Evolutionary conservation across 2,797 vertebrate genomes (phyloP), one percentile per base, ranked within the genome.

Genomic region (Anolis apletophallus): DNA sequence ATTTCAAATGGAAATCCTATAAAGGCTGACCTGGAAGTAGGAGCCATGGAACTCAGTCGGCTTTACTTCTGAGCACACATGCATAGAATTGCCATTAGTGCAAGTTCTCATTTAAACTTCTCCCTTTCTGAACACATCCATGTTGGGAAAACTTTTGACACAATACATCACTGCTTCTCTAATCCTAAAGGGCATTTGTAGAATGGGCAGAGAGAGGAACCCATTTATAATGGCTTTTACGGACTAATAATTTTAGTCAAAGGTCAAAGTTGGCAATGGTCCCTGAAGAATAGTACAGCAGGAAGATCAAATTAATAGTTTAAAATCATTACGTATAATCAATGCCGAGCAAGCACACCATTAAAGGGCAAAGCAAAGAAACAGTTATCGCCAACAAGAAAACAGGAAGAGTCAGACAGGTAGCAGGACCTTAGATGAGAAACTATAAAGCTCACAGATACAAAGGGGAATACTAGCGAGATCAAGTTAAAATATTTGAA

Each of bases 151-250:
- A 92, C 91, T 95, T 93, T 93, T 94, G 93, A 93, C 88, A 92
- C 80, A 82, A 92, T 93, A 93, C 88, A 94, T 90, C 91, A 96
- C 90, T 90, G 81, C 88, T 91, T 88, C 90, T 89, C 61, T 84
- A 91, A 95, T 91, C 92, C 93, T 93, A 95, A 92, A 95, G 91
- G 93, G 94, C 88, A 92, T 90, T 94, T 94, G 92, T 86, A 80
- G 73, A 92, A 92, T 67, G 14, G 93, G 83, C 83, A 93, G 50
- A 88, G 95, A 90, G 14, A 92, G 61, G 85, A 93, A 89, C 64
- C 86, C 72, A 90, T 93, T 92, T 93, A 89, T 91, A 83, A 89
- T 86, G 76, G 68, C 77, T 89, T 83, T 93, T 88, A 86, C 81
- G 86, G 91, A 90, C 91, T 89, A 94, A 92, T 90, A 92, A 93